Conservation (phyloP, 2,113 vertebrate genomes). For the Equus quagga region DNA sequence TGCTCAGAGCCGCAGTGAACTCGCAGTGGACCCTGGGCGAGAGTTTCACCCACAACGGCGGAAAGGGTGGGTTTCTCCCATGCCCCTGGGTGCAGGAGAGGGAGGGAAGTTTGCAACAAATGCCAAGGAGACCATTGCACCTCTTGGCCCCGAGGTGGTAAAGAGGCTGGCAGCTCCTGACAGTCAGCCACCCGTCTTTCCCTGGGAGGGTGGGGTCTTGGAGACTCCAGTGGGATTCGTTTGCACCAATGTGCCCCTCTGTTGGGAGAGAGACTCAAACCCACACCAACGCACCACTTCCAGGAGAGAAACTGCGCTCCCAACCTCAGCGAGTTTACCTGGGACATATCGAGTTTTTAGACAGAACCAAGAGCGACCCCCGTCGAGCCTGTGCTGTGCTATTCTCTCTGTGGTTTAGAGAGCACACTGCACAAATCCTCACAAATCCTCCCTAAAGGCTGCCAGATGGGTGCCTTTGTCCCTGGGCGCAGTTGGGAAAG, state of each 20-base stretch:
- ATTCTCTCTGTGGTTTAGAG: rapidly evolving
- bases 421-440: too few relatives aligned
- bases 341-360: rapidly evolving
- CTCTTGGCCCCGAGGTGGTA: neutral
- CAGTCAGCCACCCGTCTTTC: rapidly evolving
- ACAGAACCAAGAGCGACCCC: neutral
- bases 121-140: rapidly evolving
- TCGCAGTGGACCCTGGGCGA: too few relatives aligned
- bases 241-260: neutral
- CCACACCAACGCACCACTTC: rapidly evolving
- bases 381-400: rapidly evolving
- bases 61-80: neutral
- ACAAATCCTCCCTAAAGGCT: too few relatives aligned
- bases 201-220: rapidly evolving
- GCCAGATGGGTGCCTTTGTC: rapidly evolving
- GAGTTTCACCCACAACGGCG: neutral
- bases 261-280: neutral
- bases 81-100: neutral
- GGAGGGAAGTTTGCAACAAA: neutral
- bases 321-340: neutral
- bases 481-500: neutral
- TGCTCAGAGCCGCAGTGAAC: neutral
- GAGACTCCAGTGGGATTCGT: neutral
- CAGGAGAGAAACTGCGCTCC: rapidly evolving
- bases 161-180: neutral